Conservation (phyloP, 2,113 vertebrate species). For the Thalassarche chlororhynchos region DNA sequence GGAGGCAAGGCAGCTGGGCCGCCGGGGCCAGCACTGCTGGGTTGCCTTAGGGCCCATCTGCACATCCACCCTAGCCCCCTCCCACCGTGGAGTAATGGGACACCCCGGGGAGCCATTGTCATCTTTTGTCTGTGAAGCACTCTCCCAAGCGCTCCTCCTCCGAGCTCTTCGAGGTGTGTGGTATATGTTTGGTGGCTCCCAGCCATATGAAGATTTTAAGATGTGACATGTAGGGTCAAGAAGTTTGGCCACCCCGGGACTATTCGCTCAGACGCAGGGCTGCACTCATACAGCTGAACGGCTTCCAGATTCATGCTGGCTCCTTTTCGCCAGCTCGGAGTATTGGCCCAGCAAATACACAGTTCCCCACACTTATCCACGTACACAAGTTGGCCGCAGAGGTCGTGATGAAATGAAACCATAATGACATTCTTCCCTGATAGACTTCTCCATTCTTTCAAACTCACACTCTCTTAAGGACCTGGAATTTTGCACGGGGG, state of each 20-base stretch:
- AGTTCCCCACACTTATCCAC: not conserved
- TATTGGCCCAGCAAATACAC: not conserved
- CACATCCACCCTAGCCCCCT: not conserved
- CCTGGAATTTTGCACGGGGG: slow-evolving; percentile 6
- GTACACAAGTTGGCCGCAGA: not conserved
- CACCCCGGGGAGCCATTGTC: not conserved
- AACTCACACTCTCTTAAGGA: not conserved
- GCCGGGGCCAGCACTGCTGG: not conserved
- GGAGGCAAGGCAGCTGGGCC: not conserved
- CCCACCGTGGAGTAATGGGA: not conserved
- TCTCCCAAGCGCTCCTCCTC: not conserved
- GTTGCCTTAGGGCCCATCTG: slow-evolving; percentile 1
- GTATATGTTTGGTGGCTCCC: not conserved
- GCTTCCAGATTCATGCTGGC: not conserved
- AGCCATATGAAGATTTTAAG: not conserved
- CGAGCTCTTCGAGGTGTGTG: not conserved
- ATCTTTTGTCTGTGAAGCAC: not conserved
- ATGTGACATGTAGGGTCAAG: not conserved
- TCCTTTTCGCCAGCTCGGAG: not conserved
- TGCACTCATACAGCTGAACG: not conserved
- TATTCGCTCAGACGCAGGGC: not conserved
- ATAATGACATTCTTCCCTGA: not conserved
- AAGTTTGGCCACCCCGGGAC: not conserved
- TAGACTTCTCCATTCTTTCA: not conserved
- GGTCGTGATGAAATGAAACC: not conserved